Conservation (phyloP, 1,140 invertebrate genomes). For the Rhizoglyphus robini region DNA sequence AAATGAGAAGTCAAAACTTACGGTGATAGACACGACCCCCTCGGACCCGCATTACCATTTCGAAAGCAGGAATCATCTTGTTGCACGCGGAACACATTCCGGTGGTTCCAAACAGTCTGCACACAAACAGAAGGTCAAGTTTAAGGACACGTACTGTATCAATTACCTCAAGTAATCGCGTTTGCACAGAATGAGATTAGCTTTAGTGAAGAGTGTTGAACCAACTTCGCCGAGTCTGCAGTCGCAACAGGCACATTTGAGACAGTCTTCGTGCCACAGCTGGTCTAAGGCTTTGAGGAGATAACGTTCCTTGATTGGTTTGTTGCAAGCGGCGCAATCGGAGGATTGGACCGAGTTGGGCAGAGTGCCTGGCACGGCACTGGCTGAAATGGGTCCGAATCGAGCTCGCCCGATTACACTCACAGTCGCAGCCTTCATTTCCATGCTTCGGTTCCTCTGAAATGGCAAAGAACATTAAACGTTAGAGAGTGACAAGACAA, state of each 20-base stretch:
- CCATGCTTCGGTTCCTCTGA: no score
- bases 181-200: slow-evolving; percentile 79
- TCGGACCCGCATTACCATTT: slow-evolving; percentile 91
- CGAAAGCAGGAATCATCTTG: slow-evolving; percentile 86
- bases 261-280: slow-evolving; percentile 85
- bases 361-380: not conserved
- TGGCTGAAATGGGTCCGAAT: not conserved
- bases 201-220: slow-evolving; percentile 77
- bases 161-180: slow-evolving; percentile 56
- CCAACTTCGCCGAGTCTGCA: slow-evolving; percentile 81
- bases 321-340: slow-evolving; percentile 39
- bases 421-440: no score
- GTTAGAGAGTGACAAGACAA: no score
- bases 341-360: not conserved
- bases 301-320: slow-evolving; percentile 38
- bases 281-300: slow-evolving; percentile 54
- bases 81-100: slow-evolving; percentile 78
- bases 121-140: not conserved
- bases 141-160: not conserved
- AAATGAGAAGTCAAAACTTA: slow-evolving; percentile 1
- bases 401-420: no score
- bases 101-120: slow-evolving; percentile 19
- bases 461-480: no score
- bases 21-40: slow-evolving; percentile 73
- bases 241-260: slow-evolving; percentile 83